Evolutionary conservation across 2,888 invertebrate species (phyloP).

Genomic region (Galerucella nymphaeae): DNA sequence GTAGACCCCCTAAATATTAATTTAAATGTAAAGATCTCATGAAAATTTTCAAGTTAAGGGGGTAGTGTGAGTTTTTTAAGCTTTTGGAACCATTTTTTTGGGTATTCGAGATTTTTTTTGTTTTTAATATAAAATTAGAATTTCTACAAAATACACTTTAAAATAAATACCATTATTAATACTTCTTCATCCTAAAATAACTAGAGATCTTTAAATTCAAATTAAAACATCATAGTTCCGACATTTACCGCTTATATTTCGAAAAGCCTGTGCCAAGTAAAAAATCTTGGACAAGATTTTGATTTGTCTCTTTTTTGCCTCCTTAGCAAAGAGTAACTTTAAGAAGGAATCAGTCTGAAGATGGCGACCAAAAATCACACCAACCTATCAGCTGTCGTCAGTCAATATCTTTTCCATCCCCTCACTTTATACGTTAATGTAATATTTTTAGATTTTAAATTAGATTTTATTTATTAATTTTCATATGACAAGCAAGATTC

Average conservation of each 20-base stretch:
- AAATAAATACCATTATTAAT: too few relatives aligned
- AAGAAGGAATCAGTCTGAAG: conserved; percentile 55
- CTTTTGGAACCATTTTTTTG: too few relatives aligned
- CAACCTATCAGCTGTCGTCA: conserved; percentile 48
- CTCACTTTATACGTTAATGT: conserved; percentile 56
- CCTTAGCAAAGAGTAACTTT: conserved; percentile 55
- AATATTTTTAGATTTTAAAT: conserved; percentile 54
- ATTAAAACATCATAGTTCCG: background rate
- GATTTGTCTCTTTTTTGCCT: conserved; percentile 60
- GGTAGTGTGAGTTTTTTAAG: too few relatives aligned
- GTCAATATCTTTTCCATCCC: conserved; percentile 49
- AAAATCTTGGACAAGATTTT: conserved; percentile 44
- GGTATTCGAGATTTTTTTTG: too few relatives aligned
- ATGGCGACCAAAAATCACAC: conserved; percentile 50
- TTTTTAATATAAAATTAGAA: too few relatives aligned
- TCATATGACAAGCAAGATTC: conserved; percentile 56
- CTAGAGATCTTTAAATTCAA: background rate
- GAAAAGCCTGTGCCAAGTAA: conserved; percentile 56
- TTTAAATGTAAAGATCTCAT: too few relatives aligned
- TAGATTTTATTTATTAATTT: conserved; percentile 57
- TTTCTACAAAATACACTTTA: too few relatives aligned
- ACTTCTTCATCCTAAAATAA: background rate
- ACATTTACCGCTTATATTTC: conserved; percentile 49
- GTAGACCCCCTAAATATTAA: too few relatives aligned
- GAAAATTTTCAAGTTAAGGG: too few relatives aligned